Conservation (phyloP, 2,797 vertebrate genomes). For the Pangasius macronema region DNA sequence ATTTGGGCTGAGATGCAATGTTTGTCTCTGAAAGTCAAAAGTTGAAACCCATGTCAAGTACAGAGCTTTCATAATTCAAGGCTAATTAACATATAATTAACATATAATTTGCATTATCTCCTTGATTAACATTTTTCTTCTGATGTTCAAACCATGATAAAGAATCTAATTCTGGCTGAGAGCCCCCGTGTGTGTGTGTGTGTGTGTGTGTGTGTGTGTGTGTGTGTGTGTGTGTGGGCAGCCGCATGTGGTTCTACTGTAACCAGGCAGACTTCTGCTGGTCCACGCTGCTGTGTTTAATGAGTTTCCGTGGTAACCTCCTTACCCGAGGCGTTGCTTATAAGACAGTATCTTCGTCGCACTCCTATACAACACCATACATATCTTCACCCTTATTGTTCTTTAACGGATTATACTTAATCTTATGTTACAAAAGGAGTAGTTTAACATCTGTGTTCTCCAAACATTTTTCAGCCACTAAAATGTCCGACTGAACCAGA, state of each 20-base stretch:
- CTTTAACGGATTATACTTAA: no score
- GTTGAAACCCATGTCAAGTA: background rate
- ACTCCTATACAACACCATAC: background rate
- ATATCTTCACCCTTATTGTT: background rate
- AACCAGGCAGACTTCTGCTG: conserved; percentile 51
- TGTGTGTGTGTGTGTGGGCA: conserved; percentile 24
- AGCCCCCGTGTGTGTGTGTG: background rate
- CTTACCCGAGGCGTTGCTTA: conserved; percentile 38
- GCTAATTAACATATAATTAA: conserved; percentile 14
- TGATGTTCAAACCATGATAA: background rate
- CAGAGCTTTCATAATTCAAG: background rate
- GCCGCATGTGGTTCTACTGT: conserved; percentile 45
- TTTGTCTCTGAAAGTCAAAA: conserved; percentile 3
- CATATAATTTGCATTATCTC: conserved; percentile 18
- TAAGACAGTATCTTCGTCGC: conserved; percentile 34
- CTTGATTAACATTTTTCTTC: background rate
- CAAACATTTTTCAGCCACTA: background rate
- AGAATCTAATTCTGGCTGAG: background rate
- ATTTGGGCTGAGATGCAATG: background rate
- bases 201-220: conserved; percentile 6
- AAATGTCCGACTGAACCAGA: background rate
- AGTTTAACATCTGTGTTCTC: background rate
- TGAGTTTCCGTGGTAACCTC: conserved; percentile 57
- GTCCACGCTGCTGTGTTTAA: conserved; percentile 51
- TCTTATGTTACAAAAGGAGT: background rate